Conservation (phyloP, 2,797 vertebrate species). For the Calcarius lapponicus region DNA sequence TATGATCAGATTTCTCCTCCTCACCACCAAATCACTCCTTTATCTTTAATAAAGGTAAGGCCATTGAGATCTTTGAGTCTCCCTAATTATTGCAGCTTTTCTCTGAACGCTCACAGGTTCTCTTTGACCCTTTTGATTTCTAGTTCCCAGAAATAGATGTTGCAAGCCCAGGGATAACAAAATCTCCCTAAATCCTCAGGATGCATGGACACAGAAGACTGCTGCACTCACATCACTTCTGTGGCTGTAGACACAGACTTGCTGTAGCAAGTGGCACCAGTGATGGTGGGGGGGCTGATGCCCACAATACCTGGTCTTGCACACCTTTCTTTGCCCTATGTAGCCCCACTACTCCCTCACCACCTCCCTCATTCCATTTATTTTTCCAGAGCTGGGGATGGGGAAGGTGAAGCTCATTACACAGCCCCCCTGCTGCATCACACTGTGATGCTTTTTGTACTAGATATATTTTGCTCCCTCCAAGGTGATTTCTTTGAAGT, state of each 20-base stretch:
- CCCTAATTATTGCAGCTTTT: not conserved
- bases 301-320: rapidly evolving
- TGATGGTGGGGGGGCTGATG: rapidly evolving
- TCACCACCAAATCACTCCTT: not conserved
- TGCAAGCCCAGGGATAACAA: not conserved
- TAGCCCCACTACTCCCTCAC: not conserved
- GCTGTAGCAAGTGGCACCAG: not conserved
- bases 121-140: not conserved
- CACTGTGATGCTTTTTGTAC: not conserved
- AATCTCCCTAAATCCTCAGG: not conserved
- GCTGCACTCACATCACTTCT: not conserved
- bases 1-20: not conserved
- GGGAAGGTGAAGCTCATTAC: not conserved
- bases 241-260: not conserved
- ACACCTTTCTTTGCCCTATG: not conserved
- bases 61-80: not conserved
- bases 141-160: not conserved
- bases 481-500: not conserved
- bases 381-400: not conserved
- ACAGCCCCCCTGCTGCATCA: not conserved
- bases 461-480: not conserved
- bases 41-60: not conserved
- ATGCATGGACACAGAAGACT: not conserved
- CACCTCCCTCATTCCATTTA: not conserved
- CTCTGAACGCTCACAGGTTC: not conserved